Conservation (phyloP, 2,797 vertebrate genomes). For the Hypotaenidia philippensis region DNA sequence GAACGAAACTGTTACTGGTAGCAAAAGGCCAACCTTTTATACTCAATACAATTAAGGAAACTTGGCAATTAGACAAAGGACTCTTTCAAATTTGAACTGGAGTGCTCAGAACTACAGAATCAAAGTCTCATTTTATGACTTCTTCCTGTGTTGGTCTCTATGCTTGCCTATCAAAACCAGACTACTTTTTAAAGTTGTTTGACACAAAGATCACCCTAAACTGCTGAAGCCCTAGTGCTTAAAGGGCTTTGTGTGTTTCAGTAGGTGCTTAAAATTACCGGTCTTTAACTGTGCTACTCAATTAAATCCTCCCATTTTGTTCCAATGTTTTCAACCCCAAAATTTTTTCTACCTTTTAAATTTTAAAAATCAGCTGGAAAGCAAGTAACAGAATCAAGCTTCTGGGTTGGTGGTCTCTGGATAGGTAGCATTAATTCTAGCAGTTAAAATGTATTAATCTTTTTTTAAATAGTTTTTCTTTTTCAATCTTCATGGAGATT, state of each 20-base stretch:
- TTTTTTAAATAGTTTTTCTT: neutral
- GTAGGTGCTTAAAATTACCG: neutral
- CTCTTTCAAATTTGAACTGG: neutral
- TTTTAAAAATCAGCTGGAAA: neutral
- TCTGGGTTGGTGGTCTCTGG: neutral
- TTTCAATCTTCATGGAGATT: neutral
- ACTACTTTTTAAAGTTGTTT: neutral
- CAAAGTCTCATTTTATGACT: neutral
- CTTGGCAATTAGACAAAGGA: neutral
- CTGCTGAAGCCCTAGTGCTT: neutral
- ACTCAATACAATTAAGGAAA: neutral
- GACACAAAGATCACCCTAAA: neutral
- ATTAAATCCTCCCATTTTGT: neutral
- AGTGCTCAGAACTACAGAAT: neutral
- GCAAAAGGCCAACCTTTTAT: neutral
- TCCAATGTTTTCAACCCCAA: neutral
- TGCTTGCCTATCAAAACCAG: neutral
- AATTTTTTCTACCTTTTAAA: neutral
- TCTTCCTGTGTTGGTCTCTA: conserved; percentile 1
- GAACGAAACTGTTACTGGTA: neutral
- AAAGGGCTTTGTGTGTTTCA: neutral
- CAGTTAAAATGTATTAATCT: neutral
- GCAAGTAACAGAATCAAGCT: neutral
- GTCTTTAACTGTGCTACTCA: neutral
- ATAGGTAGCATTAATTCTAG: neutral